Conservation (phyloP, 2,797 vertebrate species). For the Sebastes kiyomatsui region DNA sequence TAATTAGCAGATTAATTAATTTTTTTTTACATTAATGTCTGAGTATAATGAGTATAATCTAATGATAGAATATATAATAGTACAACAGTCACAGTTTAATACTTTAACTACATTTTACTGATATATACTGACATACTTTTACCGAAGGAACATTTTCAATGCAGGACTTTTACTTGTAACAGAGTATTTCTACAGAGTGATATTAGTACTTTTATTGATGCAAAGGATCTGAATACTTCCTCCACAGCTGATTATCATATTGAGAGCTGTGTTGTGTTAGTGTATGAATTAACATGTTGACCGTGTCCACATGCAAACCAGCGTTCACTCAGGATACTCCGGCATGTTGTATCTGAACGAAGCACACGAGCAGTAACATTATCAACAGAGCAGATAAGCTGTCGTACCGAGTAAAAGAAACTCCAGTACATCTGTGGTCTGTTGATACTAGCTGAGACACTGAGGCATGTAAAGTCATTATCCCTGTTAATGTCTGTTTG, state of each 20-base stretch:
- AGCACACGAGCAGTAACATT: background rate
- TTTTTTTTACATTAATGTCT: no score
- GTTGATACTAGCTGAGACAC: slow-evolving; percentile 20
- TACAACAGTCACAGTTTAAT: no score
- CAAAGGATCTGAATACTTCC: background rate
- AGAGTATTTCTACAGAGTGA: background rate
- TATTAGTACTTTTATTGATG: background rate
- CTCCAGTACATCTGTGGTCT: slow-evolving; percentile 8
- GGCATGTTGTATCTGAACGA: background rate
- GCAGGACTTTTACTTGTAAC: no score
- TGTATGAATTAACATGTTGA: background rate
- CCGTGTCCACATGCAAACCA: background rate
- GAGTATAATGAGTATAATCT: no score
- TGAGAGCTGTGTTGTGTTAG: background rate
- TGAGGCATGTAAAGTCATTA: background rate
- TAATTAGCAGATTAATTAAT: no score
- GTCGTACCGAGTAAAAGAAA: background rate
- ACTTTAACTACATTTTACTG: no score
- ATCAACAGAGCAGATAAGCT: slow-evolving; percentile 27
- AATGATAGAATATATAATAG: no score
- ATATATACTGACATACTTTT: no score
- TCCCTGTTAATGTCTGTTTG: background rate
- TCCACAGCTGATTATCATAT: background rate
- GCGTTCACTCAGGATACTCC: background rate
- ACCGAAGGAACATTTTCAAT: no score